Base-by-base conservation (phyloP, 1,140 invertebrate genomes). In the Drosophila sechellia region DNA sequence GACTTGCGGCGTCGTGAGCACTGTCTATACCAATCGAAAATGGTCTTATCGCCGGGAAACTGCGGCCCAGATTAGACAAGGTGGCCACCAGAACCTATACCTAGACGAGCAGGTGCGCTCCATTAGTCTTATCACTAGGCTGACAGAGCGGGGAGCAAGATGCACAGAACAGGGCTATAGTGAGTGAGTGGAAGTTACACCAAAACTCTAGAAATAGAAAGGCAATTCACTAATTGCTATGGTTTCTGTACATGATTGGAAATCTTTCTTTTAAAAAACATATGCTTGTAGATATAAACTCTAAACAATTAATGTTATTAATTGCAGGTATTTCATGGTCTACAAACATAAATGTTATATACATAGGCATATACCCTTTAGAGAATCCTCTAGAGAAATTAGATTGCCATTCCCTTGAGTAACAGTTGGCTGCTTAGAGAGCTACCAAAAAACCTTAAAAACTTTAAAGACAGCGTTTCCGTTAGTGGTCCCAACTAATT, bases 21-120 rank as follows among this genome's bases (percentile, higher is more conserved):
- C 6, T n/a, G 13, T 4, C 46, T 12, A 17, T 15, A 15, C 6
- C 52, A 20, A 17, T 13, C 31, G 25, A 45, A 5, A 31, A 34
- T 39, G 25, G 25, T 37, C 40, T 64, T 50, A 66, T 66, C 63
- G 8, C 17, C 3, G 27, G 4, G 13, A 10, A 31, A 8, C 5
- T 17, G 17, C 31, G 13, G 15, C 22, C 5, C 15, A 31, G 68
- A 72, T 72, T 71, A 71, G 66, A 59, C 65, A 52, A 68, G 31
- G 15, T 48, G 35, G 22, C 42, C 5, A 15, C n/a, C 48, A 40
- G 13, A 39, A 13, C 35, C 34, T 27, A 64, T 52, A 68, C 34
- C 2, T n/a, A 3, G 2, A 0, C 0, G 50, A 10, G 17, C 17
- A 22, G 20, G 34, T n/a, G 12, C 6, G 8, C 20, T 20, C 39